Base-by-base conservation (phyloP, 1,140 invertebrate species). In the Coboldia fuscipes region DNA sequence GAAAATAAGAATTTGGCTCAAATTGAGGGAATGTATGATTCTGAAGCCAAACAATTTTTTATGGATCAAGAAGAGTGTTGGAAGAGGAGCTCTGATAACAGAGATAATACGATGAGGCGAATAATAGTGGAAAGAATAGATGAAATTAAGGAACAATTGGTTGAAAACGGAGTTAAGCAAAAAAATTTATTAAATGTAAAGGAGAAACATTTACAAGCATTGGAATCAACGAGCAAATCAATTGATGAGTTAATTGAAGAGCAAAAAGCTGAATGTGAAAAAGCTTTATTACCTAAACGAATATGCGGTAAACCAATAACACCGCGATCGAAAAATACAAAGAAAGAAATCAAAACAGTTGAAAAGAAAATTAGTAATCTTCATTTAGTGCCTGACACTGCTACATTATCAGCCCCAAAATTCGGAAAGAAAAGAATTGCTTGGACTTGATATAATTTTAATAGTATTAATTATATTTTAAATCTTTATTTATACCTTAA, bases 11-110 rank as follows among this genome's bases (percentile, higher is more conserved):
- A 42, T 5, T 34, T 36, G 13, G 8, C 33, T 7, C 39, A 50
- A 29, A 46, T 55, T 15, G 51, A 54, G n/a, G 34, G 37, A 23
- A 51, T 55, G 52, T 55, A 54, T 40, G 52, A 55, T 31, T 55
- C 52, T 1, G 52, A 55, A 37, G 51, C 51, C 1, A 55, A 54
- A 35, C 38, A 40, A 16, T 44, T 34, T 13, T 27, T 53, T 9
- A 39, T 48, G 26, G 41, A 50, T 5, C 39, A 40, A 21, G 47
- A 56, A 38, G 46, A 51, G 4, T 36, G 26, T 4, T 53, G 50
- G 50, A 40, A 35, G 15, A 14, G 30, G 12, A 22, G 37, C 14
- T 13, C 33, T 13, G 27, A 20, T 16, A 17, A 18, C 10, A 3
- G 37, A 22, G 33, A 27, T 16, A 30, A 15, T 17, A 28, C 43